Base-by-base conservation (phyloP, 1,140 invertebrate genomes). In the Drepana arcuata region DNA sequence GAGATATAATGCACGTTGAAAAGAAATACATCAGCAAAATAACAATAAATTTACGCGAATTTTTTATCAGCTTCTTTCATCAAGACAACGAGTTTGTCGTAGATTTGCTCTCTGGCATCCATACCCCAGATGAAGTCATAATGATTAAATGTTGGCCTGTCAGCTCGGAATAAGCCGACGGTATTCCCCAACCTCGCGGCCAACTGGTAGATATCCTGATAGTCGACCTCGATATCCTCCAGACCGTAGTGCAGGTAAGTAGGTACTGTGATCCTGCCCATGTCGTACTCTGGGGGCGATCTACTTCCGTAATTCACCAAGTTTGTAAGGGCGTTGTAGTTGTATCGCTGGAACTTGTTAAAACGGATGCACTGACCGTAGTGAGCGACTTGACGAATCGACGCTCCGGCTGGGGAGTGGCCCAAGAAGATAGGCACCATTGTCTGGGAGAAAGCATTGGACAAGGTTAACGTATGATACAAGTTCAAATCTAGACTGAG, bases 361-460 rank as follows among this genome's bases (percentile, higher is more conserved):
- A 57, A 82, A 12, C 78, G 71, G n/a, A 83, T 85, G n/a, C 84
- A 67, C 50, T 90, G 90, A 0, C 84, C 86, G 51, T 84, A 91
- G 54, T 92, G 90, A 14, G 91, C 78, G 4, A 95, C 60, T 60
- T 93, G 92, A 53, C 89, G 88, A 36, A 88, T 88, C 1, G 92
- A 92, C 2, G 92, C 88, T n/a, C 93, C 92, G 4, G 92, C 90
- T 1, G 94, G 93, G 3, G 87, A 84, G 59, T 95, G 92, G 1
- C 87, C 86, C 15, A 91, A 70, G 46, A 93, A 90, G 0, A 93
- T 86, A 0, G 90, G 86, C 1, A 91, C 41, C 60, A 90, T 84
- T 0, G 88, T 88, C 86, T 90, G 40, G 7, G 68, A 61, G 1
- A 34, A 34, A 26, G 21, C 26, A 13, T 25, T 14, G 27, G 2